phyloP scores from a whole-genome alignment of 2,888 invertebrate genomes.

The Dryococelus australis region DNA sequence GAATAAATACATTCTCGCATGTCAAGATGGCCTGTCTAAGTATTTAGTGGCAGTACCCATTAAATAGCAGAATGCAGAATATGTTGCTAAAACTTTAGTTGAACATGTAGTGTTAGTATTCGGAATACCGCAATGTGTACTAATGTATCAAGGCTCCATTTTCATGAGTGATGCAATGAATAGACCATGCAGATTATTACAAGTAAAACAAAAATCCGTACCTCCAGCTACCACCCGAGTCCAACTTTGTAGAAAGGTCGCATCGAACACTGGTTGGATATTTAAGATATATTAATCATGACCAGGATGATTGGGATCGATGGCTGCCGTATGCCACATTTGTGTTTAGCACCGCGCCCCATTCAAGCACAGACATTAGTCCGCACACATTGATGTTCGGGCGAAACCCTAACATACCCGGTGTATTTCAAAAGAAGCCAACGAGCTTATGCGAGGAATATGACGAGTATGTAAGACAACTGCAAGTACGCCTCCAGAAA shows the following conservation, averaged over 20 bases:
- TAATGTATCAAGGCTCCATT: neutral
- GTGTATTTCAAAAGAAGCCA: neutral
- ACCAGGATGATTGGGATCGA: constrained; percentile 19
- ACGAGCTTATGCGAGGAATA: neutral
- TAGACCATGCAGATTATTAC: constrained; percentile 28
- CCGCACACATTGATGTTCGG: too few species aligned
- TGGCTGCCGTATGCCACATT: too few species aligned
- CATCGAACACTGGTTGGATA: constrained; percentile 26
- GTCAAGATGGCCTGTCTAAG: neutral
- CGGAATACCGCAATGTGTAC: too few species aligned
- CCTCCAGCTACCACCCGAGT: constrained; percentile 12
- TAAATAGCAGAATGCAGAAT: constrained; percentile 18
- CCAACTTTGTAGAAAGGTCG: constrained; percentile 28
- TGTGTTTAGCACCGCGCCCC: too few species aligned
- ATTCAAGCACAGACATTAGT: too few species aligned
- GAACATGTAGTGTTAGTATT: neutral
- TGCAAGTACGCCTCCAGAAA: too few species aligned
- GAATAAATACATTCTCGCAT: neutral
- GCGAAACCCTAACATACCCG: neutral
- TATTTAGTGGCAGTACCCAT: neutral
- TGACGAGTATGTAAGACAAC: too few species aligned
- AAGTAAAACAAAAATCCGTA: constrained; percentile 19
- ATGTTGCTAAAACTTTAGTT: neutral
- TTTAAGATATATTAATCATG: neutral
- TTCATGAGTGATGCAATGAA: too few species aligned